These are phyloP conservation scores for Kryptolebias marmoratus DNA, from an alignment of 2,113 vertebrate genomes.

Conservation along the genomic window DNA sequence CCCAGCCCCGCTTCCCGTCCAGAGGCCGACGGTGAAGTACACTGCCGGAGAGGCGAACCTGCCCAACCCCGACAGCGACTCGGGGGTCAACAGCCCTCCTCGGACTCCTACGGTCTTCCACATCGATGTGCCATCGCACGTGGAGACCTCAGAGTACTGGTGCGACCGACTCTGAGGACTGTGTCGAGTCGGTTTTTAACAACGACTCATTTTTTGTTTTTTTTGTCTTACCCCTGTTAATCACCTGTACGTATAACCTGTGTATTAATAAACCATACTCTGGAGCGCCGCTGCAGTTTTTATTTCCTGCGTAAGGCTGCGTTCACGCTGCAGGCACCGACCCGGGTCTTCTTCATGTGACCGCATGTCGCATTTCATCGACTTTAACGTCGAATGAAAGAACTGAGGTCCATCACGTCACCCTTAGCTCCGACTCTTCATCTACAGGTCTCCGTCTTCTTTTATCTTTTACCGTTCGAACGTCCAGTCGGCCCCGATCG, in stretches of 20 bases:
- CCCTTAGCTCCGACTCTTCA: no score
- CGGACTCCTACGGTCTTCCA: slow-evolving; percentile 72
- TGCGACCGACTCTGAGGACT: slow-evolving; percentile 69
- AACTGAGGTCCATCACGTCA: no score
- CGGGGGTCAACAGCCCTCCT: slow-evolving; percentile 74
- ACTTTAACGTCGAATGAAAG: no score
- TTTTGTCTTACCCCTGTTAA: slow-evolving; percentile 53
- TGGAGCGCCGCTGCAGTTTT: slow-evolving; percentile 1
- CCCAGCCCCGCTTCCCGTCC: slow-evolving; percentile 22
- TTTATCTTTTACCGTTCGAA: no score
- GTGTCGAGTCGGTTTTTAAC: neutral
- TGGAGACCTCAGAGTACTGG: slow-evolving; percentile 72
- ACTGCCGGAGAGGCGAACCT: slow-evolving; percentile 20
- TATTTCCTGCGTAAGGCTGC: neutral
- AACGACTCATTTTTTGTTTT: slow-evolving; percentile 41
- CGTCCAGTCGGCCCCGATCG: no score
- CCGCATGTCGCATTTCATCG: no score
- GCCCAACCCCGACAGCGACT: slow-evolving; percentile 69
- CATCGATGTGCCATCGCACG: slow-evolving; percentile 61
- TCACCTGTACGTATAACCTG: slow-evolving; percentile 22
- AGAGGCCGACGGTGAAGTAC: slow-evolving; percentile 66
- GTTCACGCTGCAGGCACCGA: no score
- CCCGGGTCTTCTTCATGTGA: no score
- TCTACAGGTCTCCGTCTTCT: no score
- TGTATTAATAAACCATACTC: slow-evolving; percentile 66